Base-by-base conservation (phyloP, 1,140 invertebrate genomes). In the Hesperophylax magnus region DNA sequence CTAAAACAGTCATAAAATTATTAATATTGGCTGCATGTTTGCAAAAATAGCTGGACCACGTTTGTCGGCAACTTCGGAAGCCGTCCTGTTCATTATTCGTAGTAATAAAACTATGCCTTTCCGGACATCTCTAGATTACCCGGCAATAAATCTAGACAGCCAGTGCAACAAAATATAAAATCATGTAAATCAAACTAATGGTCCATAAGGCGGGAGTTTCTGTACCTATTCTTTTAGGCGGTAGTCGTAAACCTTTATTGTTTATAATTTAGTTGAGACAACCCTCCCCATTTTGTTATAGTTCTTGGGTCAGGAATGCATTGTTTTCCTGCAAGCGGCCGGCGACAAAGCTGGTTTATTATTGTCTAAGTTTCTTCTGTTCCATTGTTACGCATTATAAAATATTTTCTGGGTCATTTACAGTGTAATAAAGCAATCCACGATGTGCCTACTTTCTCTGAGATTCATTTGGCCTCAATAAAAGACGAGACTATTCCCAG, bases 381-480 rank as follows among this genome's bases (percentile, higher is more conserved):
- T 15, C 69, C n/a, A 53, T 72, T 72, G 69, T 72, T 72, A 24
- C 47, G 69, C 53, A 47, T 53, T 72, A 72, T 72, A 72, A 72
- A 72, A 72, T 72, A 53, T 72, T 72, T 72, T 72, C 69, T 72
- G 69, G 69, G 69, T 53, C 69, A 72, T 72, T 72, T 72, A 72
- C 69, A 72, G 47, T 14, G 39, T 24, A 72, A 72, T 72, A 72
- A 72, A 72, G 69, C 69, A 72, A 72, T 72, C 18, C 69, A 67
- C 56, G 56, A 20, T 31, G 14, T 18, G 15, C 34, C 65, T 22
- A 53, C 69, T 72, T 72, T 53, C 20, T 53, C 69, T 54, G 27
- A 20, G 69, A 18, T 52, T 9, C 69, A 72, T 53, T 53, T 31
- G 17, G 63, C 24, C 17, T 24, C 24, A 53, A 72, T 72, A 72